These are phyloP conservation scores for Eupeodes corollae DNA, from an alignment of 1,140 invertebrate species.

Conservation along the genomic window DNA sequence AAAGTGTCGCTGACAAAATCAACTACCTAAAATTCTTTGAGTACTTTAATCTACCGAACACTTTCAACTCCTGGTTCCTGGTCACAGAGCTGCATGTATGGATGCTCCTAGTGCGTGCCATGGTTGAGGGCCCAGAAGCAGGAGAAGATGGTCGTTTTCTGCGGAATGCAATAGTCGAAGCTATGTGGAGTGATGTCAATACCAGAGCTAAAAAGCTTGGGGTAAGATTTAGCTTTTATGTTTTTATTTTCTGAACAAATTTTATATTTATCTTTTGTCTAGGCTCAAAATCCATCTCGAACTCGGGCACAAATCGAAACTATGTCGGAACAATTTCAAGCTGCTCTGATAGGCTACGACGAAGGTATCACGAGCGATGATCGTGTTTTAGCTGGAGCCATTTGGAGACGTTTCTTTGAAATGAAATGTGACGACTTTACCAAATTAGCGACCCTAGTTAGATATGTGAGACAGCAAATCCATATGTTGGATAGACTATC, in stretches of 20 bases:
- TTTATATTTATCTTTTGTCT: slow-evolving; percentile 8
- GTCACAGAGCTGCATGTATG: slow-evolving; percentile 76
- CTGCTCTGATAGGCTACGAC: slow-evolving; percentile 73
- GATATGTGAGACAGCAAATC: slow-evolving; percentile 62
- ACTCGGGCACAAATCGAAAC: slow-evolving; percentile 46
- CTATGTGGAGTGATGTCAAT: slow-evolving; percentile 71
- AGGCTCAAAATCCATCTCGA: slow-evolving; percentile 46
- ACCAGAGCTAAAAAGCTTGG: slow-evolving; percentile 58
- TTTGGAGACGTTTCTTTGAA: slow-evolving; percentile 74
- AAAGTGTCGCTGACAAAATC: slow-evolving; percentile 49
- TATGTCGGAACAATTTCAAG: slow-evolving; percentile 67
- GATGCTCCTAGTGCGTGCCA: slow-evolving; percentile 63
- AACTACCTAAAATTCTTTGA: slow-evolving; percentile 48
- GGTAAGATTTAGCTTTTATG: slow-evolving; percentile 41
- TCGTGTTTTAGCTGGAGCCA: slow-evolving; percentile 57
- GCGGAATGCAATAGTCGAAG: slow-evolving; percentile 61
- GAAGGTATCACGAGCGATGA: slow-evolving; percentile 68
- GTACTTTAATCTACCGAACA: slow-evolving; percentile 61
- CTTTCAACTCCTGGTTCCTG: slow-evolving; percentile 73
- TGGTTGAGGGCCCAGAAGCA: slow-evolving; percentile 53
- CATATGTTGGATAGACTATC: slow-evolving; percentile 37
- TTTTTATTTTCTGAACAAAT: neutral
- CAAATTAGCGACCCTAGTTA: slow-evolving; percentile 53
- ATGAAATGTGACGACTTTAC: slow-evolving; percentile 47
- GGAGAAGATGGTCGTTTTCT: slow-evolving; percentile 53